Base-by-base conservation (phyloP, 2,888 invertebrate species). In the Drosophila prostipennis region DNA sequence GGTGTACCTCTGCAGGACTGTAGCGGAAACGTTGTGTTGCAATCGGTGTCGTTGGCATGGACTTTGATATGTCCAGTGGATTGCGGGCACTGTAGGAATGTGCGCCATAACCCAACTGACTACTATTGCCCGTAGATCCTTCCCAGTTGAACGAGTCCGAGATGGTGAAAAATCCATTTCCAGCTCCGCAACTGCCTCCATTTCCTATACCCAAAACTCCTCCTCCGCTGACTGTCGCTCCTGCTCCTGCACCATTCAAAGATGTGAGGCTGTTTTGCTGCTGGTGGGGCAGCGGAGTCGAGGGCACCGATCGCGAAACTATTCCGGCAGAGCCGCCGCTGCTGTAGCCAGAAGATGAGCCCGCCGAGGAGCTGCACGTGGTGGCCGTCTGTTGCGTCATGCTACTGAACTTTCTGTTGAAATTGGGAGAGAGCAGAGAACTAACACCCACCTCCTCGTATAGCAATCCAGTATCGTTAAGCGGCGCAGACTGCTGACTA, bases 31-130 rank as follows among this genome's bases (percentile, higher is more conserved):
- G 82, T 8, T 90, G 90, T 45, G 94, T 93, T 91, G 86, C 90
- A 79, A 94, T 93, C 14, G 96, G 96, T 16, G 96, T 96, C 2
- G 96, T 95, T 26, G 96, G 96, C 91, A 96, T 96, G 0, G 96
- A 96, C 88, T 95, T 95, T 13, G 96, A 95, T 78, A 94, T 93
- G 42, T 94, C 94, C 77, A 93, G 93, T n/a, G 81, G 73, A 16
- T 77, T 81, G 37, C 89, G 82, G 0, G 86, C 40, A 10, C 63
- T 60, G 19, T 74, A 82, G 4, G 87, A 64, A 3, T 72, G 76
- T 11, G 57, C 0, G 0, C 54, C 51, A 36, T 84, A 80, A n/a
- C 49, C 40, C 26, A 61, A 8, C 2, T 60, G 52, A 51, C 57
- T 74, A 43, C 42, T 72, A 51, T 51, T 64, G 14, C 49, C 19